Evolutionary conservation across 2,797 vertebrate genomes (phyloP).

Genomic region (Chelon auratus): DNA sequence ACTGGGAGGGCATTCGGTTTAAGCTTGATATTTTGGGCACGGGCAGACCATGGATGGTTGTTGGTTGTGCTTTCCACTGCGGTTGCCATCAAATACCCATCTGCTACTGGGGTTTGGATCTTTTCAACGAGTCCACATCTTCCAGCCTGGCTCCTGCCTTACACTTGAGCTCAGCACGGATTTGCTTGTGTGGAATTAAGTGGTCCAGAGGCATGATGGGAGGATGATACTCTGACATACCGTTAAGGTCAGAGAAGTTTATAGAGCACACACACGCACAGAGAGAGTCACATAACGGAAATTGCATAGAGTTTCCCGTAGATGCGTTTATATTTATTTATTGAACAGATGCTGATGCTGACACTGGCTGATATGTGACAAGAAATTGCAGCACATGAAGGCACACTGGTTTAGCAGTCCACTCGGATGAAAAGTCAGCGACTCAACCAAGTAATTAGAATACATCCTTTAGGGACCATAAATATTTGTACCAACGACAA

Average conservation of each 20-base stretch:
- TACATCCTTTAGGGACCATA: too few species aligned
- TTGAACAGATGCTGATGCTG: too few species aligned
- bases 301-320: too few species aligned
- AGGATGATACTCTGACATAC: slow-evolving; percentile 61
- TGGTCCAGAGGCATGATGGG: slow-evolving; percentile 53
- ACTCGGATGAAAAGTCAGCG: too few species aligned
- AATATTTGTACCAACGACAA: too few species aligned
- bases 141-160: slow-evolving; percentile 32
- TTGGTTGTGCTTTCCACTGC: slow-evolving; percentile 70
- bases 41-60: slow-evolving; percentile 39
- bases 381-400: too few species aligned
- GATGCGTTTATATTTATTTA: too few species aligned
- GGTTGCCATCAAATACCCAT: slow-evolving; percentile 73
- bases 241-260: slow-evolving; percentile 71
- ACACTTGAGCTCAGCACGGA: slow-evolving; percentile 28
- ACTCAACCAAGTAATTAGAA: too few species aligned
- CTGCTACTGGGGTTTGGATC: slow-evolving; percentile 57
- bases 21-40: slow-evolving; percentile 73
- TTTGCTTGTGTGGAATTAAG: slow-evolving; percentile 65
- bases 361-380: too few species aligned
- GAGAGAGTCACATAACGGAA: too few species aligned
- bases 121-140: slow-evolving; percentile 60
- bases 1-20: slow-evolving; percentile 49
- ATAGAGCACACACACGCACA: slow-evolving; percentile 58
- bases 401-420: too few species aligned